phyloP scores from a whole-genome alignment of 2,113 vertebrate species.

The Cisticola juncidis region DNA sequence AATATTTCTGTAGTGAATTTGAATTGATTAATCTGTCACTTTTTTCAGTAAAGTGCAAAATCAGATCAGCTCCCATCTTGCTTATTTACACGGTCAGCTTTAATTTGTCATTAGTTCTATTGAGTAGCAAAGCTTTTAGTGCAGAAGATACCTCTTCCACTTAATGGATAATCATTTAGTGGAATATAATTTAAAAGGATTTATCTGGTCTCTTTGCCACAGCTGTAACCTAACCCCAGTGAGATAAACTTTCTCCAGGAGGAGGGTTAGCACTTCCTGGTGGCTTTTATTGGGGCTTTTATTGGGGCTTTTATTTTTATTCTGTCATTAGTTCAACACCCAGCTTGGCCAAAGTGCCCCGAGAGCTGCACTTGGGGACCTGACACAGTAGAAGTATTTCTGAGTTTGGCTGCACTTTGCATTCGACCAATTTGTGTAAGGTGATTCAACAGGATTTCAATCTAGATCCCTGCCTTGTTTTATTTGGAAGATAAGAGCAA shows the following conservation, averaged over 20 bases:
- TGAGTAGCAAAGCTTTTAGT: slow-evolving; percentile 21
- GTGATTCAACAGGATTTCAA: not conserved
- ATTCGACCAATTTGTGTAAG: not conserved
- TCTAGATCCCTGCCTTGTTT: not conserved
- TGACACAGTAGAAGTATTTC: not conserved
- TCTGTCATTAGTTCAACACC: not conserved
- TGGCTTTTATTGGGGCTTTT: not conserved
- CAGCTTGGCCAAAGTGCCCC: not conserved
- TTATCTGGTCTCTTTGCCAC: not conserved
- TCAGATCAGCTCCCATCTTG: not conserved
- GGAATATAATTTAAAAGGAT: not conserved
- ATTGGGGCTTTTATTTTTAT: no score
- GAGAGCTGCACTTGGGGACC: not conserved
- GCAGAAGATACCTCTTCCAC: not conserved
- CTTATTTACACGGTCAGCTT: slow-evolving; percentile 21
- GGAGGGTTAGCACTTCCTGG: not conserved
- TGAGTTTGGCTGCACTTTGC: not conserved
- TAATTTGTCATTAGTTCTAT: not conserved
- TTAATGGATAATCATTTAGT: slow-evolving; percentile 3
- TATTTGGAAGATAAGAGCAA: not conserved
- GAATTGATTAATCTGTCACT: not conserved
- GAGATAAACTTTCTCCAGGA: not conserved
- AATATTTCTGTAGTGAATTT: slow-evolving; percentile 15
- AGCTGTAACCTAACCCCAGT: not conserved
- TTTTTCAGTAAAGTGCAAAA: not conserved